These are phyloP conservation scores for Cheilosia impressa DNA, from an alignment of 2,888 invertebrate genomes.

Conservation along the genomic window DNA sequence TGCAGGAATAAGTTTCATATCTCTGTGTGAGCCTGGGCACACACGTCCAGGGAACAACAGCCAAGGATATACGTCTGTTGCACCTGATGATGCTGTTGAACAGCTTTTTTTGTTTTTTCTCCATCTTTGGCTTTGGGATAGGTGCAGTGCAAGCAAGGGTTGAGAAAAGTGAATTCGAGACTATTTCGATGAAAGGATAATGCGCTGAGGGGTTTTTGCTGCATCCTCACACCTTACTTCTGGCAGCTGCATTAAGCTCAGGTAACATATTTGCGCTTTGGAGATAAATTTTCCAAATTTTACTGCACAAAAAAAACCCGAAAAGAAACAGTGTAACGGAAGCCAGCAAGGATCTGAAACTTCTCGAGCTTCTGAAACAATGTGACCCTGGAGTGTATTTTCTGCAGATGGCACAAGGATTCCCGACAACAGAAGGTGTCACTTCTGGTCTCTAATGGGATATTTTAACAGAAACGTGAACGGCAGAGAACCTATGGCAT, in stretches of 20 bases:
- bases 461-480: conserved; percentile 18
- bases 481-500: conserved; percentile 22
- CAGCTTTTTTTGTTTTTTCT: conserved; percentile 1
- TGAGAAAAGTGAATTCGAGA: conserved; percentile 60
- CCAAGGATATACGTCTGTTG: conserved; percentile 55
- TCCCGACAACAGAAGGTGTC: conserved; percentile 56
- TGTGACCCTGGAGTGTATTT: conserved; percentile 66
- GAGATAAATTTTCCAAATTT: conserved; percentile 63
- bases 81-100: conserved; percentile 54
- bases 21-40: not conserved
- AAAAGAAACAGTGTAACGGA: not conserved
- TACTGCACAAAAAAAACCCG: conserved; percentile 11
- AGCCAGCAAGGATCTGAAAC: conserved; percentile 50
- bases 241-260: conserved; percentile 66
- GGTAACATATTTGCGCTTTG: conserved; percentile 57
- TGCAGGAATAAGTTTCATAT: conserved; percentile 53
- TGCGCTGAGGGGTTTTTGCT: conserved; percentile 48
- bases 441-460: conserved; percentile 43
- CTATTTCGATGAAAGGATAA: conserved; percentile 69
- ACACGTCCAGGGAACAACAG: conserved; percentile 36
- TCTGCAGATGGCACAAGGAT: conserved; percentile 50
- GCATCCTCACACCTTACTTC: conserved; percentile 42
- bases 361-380: conserved; percentile 51
- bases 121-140: not conserved
- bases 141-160: not conserved